Evolutionary conservation across 2,888 invertebrate genomes (phyloP).

Genomic region (Drosophila sordidapex): DNA sequence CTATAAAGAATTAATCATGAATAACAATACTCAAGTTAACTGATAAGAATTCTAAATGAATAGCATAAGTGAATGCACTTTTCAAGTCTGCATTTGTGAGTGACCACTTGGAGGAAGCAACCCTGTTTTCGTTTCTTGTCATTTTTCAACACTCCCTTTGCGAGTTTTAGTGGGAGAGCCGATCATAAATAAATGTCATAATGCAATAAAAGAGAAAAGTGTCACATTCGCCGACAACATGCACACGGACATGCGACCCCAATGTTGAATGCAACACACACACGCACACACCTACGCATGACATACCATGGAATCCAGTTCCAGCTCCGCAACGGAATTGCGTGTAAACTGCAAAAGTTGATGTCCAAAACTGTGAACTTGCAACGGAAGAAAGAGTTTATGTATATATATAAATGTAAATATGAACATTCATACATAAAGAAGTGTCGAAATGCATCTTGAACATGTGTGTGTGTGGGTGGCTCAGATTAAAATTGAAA

Average conservation of each 20-base stretch:
- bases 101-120: slow-evolving; percentile 35
- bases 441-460: slow-evolving; percentile 8
- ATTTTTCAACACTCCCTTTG: slow-evolving; percentile 30
- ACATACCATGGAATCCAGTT: slow-evolving; percentile 50
- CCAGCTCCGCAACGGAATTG: slow-evolving; percentile 54
- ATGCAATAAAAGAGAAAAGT: slow-evolving; percentile 73
- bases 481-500: slow-evolving; percentile 5
- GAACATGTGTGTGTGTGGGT: slow-evolving; percentile 20
- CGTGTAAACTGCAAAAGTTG: slow-evolving; percentile 47
- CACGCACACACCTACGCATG: slow-evolving; percentile 11
- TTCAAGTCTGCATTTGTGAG: slow-evolving; percentile 13
- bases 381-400: slow-evolving; percentile 21
- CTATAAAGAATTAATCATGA: slow-evolving; percentile 25
- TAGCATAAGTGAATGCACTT: slow-evolving; percentile 2
- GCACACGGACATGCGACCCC: slow-evolving; percentile 57
- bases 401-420: not conserved
- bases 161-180: slow-evolving; percentile 33
- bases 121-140: slow-evolving; percentile 24
- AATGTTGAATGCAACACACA: slow-evolving; percentile 18
- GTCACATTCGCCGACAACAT: slow-evolving; percentile 56
- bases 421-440: not conserved
- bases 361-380: slow-evolving; percentile 36
- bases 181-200: slow-evolving; percentile 77
- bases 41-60: slow-evolving; percentile 18
- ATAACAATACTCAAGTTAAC: slow-evolving; percentile 19